These are phyloP conservation scores for Antechinus stuartii DNA, from an alignment of 2,113 vertebrate genomes.

Conservation along the genomic window DNA sequence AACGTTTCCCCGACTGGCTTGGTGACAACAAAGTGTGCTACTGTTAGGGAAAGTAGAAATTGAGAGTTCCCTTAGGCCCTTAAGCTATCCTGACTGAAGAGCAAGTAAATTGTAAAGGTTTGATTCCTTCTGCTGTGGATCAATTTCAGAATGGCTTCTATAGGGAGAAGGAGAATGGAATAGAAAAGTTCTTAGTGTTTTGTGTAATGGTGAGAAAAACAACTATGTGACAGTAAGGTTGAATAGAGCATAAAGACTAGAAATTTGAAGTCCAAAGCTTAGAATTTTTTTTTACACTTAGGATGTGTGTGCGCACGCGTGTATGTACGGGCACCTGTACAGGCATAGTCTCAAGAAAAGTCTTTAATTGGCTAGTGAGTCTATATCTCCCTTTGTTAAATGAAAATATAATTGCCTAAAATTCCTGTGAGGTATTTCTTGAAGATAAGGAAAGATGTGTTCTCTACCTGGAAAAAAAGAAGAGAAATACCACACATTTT, in stretches of 20 bases:
- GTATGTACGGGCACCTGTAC: not conserved
- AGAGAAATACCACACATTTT: not conserved
- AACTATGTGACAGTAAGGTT: not conserved
- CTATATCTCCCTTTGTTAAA: not conserved
- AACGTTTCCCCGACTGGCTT: not conserved
- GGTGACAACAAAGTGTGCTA: not conserved
- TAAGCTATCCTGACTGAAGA: not conserved
- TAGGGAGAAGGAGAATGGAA: not conserved
- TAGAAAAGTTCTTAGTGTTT: not conserved
- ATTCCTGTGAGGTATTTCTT: not conserved
- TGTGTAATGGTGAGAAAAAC: not conserved
- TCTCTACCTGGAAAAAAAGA: not conserved
- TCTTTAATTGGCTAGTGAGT: not conserved
- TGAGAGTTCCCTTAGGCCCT: not conserved
- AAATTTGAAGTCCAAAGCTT: not conserved
- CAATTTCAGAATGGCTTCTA: not conserved
- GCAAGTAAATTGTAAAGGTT: not conserved
- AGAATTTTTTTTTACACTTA: not conserved
- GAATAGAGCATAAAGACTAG: not conserved
- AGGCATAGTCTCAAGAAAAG: not conserved
- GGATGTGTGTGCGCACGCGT: not conserved
- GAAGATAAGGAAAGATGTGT: not conserved
- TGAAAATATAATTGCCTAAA: not conserved
- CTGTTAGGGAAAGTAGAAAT: slow-evolving; percentile 22
- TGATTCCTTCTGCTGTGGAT: not conserved